Percentiles rank a stretch among this genome's conserved stretches.
These are phyloP conservation scores for Linnaemya vulpina DNA, from an alignment of 2,888 invertebrate genomes.

Conservation along the genomic window DNA sequence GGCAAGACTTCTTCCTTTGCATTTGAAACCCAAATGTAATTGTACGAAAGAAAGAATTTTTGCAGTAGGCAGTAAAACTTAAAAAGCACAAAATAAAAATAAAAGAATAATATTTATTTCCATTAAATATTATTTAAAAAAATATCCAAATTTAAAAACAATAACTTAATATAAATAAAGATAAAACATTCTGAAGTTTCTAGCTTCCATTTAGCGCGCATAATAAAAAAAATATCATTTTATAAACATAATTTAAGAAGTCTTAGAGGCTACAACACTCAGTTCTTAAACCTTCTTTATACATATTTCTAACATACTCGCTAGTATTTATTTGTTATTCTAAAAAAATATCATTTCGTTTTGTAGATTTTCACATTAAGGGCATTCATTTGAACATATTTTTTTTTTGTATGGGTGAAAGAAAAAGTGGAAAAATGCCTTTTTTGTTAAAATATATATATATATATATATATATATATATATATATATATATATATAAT, in stretches of 20 bases:
- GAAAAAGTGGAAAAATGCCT: too few species aligned
- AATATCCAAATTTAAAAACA: slow-evolving; percentile 33
- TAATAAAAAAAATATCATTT: slow-evolving; percentile 17
- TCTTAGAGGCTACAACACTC: not conserved
- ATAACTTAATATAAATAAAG: not conserved
- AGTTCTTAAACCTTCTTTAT: not conserved
- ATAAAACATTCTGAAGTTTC: not conserved
- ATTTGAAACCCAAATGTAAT: too few species aligned
- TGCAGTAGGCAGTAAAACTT: too few species aligned
- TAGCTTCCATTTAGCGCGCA: slow-evolving; percentile 35
- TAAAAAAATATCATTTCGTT: slow-evolving; percentile 51
- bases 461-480: too few species aligned
- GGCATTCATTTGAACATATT: too few species aligned
- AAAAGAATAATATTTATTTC: slow-evolving; percentile 34
- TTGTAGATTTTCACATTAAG: not conserved
- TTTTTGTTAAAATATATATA: too few species aligned
- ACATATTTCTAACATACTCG: not conserved
- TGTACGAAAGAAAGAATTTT: too few species aligned
- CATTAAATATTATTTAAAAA: slow-evolving; percentile 8
- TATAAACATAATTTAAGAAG: slow-evolving; percentile 7
- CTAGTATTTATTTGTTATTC: not conserved
- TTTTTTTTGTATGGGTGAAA: too few species aligned
- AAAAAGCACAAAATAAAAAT: slow-evolving; percentile 42
- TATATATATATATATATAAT: too few species aligned
- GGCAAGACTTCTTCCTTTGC: too few species aligned